These are phyloP conservation scores for Eospalax fontanierii DNA, from an alignment of 2,797 vertebrate genomes.

Conservation along the genomic window DNA sequence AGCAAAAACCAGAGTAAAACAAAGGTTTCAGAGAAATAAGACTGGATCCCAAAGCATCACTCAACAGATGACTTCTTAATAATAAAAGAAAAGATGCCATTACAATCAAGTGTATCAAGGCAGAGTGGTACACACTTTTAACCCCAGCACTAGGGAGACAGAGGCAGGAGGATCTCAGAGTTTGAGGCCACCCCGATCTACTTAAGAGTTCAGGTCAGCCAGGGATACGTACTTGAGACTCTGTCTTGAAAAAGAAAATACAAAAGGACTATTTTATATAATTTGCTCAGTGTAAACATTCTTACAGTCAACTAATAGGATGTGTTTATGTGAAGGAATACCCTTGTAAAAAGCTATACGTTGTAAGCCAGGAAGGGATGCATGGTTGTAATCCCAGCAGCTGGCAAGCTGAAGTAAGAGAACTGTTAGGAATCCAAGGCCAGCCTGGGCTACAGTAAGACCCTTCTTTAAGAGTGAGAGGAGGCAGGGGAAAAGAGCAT, in stretches of 20 bases:
- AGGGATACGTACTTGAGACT: not conserved
- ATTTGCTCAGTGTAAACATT: constrained; percentile 28
- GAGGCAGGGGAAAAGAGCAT: not conserved
- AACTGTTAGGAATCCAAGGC: not conserved
- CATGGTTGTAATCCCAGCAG: not conserved
- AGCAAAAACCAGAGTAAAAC: not conserved
- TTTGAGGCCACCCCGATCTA: not conserved
- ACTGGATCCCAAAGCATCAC: not conserved
- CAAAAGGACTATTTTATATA: not conserved
- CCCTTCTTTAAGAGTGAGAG: not conserved
- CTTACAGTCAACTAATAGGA: not conserved
- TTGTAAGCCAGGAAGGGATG: not conserved
- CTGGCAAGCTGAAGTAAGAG: not conserved
- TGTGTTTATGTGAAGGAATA: not conserved
- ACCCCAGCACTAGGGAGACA: not conserved
- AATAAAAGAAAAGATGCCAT: not conserved
- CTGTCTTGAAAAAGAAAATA: not conserved
- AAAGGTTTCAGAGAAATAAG: not conserved
- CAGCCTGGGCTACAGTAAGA: not conserved
- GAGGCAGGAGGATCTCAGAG: not conserved
- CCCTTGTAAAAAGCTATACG: not conserved
- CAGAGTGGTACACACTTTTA: not conserved
- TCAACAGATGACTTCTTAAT: not conserved
- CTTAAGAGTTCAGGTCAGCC: not conserved
- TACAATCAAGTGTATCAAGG: not conserved